phyloP scores from a whole-genome alignment of 2,888 invertebrate genomes.

The Helicoverpa assulta region DNA sequence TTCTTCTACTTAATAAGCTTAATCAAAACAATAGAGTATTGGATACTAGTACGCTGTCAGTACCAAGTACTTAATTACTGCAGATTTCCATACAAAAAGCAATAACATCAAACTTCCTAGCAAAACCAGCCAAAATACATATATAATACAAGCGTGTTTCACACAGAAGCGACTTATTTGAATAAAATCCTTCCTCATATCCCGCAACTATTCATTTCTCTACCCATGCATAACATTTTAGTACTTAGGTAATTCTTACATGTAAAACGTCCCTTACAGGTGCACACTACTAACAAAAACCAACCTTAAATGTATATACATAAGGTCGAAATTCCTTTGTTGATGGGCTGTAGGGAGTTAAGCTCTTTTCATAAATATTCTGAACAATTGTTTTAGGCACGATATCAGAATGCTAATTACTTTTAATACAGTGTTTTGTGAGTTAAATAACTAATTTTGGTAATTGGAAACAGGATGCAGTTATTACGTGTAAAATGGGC shows the following conservation, averaged over 20 bases:
- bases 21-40: too few relatives aligned
- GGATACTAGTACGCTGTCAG: too few relatives aligned
- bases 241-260: constrained; percentile 22
- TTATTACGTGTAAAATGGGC: constrained; percentile 51
- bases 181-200: constrained; percentile 26
- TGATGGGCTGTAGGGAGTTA: not conserved
- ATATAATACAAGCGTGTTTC: not conserved
- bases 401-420: constrained; percentile 60
- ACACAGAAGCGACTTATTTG: constrained; percentile 10
- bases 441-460: constrained; percentile 55
- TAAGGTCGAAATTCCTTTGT: constrained; percentile 13
- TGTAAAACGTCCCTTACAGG: constrained; percentile 26
- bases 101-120: not conserved
- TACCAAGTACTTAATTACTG: not conserved
- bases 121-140: not conserved
- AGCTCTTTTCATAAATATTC: constrained; percentile 3
- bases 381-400: constrained; percentile 58
- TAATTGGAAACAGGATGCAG: constrained; percentile 61
- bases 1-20: too few relatives aligned
- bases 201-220: constrained; percentile 15
- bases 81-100: not conserved
- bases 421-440: constrained; percentile 54
- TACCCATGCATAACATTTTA: constrained; percentile 8
- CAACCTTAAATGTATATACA: accelerated
- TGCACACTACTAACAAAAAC: not conserved